Evolutionary conservation across 2,888 invertebrate species (phyloP).

Genomic region (Thereva nobilitata): DNA sequence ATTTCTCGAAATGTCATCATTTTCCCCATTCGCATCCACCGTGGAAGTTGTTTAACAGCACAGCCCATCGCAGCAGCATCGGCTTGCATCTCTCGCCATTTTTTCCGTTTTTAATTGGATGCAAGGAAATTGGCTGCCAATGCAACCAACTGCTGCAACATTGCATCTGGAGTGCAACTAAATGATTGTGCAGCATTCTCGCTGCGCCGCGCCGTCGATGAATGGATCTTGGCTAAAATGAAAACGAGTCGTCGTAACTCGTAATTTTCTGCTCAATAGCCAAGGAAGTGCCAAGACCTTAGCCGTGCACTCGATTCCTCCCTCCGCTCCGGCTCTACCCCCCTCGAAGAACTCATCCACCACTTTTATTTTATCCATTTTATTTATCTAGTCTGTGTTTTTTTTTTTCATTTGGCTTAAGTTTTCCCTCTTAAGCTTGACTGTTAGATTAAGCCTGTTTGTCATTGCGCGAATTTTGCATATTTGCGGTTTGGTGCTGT

Average conservation of each 20-base stretch:
- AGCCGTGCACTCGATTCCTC: neutral
- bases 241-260: constrained; percentile 11
- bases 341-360: neutral
- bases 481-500: constrained; percentile 32
- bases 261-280: constrained; percentile 21
- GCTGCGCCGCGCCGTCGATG: neutral
- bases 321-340: constrained; percentile 5
- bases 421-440: constrained; percentile 8
- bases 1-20: constrained; percentile 36
- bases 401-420: no score
- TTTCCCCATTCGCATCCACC: constrained; percentile 6
- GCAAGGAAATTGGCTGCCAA: constrained; percentile 26
- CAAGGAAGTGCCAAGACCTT: constrained; percentile 14
- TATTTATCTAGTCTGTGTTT: no score
- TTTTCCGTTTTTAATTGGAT: constrained; percentile 31
- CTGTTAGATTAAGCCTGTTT: constrained; percentile 26
- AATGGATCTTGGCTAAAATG: constrained; percentile 19
- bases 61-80: neutral
- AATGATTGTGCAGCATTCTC: neutral
- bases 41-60: neutral
- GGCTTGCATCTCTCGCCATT: constrained; percentile 15
- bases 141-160: neutral
- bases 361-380: constrained; percentile 2
- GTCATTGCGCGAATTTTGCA: constrained; percentile 36
- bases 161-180: neutral